Evolutionary conservation across 30 jellyfish, hydroid and myxozoan species (phyloP).

Genomic region (Phacellophora camtschatica): DNA sequence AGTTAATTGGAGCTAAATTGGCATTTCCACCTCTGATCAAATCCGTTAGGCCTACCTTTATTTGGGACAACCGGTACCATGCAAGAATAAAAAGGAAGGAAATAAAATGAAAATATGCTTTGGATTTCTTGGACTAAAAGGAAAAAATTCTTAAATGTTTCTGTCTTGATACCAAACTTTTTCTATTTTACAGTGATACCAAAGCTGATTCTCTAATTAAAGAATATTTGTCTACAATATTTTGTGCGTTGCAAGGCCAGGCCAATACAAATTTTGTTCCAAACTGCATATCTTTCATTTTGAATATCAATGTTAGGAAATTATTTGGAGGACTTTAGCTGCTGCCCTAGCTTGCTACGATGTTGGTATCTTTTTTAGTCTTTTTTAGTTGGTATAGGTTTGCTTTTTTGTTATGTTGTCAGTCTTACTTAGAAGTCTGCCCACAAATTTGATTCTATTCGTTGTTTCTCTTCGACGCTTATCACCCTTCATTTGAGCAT

Average conservation of each 20-base stretch:
- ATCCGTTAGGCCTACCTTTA: not conserved
- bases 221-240: not conserved
- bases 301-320: not conserved
- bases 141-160: not conserved
- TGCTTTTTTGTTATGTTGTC: not conserved
- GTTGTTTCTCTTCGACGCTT: too few relatives aligned
- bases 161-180: not conserved
- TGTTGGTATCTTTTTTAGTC: not conserved
- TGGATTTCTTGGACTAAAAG: not conserved
- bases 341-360: not conserved
- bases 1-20: not conserved
- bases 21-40: not conserved
- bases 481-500: too few relatives aligned
- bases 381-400: not conserved
- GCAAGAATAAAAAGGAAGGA: not conserved
- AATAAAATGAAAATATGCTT: not conserved
- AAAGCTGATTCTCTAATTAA: not conserved
- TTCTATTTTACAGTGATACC: not conserved
- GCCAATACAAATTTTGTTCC: not conserved
- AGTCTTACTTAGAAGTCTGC: not conserved
- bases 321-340: not conserved
- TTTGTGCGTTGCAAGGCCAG: not conserved
- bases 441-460: not conserved
- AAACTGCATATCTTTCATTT: not conserved
- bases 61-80: not conserved